phyloP scores from a whole-genome alignment of 2,113 vertebrate genomes.

The Vireo altiloquus region DNA sequence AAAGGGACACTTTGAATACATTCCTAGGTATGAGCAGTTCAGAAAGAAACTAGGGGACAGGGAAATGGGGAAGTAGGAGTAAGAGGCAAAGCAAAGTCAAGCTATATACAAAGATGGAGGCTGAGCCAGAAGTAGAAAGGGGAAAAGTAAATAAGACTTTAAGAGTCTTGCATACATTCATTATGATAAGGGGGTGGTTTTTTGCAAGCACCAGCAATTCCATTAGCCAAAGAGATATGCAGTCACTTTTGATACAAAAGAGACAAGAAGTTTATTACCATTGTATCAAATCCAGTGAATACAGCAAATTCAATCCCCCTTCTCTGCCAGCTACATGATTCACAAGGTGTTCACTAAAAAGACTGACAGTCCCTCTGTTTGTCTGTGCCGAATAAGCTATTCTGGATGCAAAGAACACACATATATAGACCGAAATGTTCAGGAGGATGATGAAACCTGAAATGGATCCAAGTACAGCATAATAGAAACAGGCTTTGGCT shows the following conservation, averaged over 20 bases:
- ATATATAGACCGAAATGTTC: slow-evolving; percentile 22
- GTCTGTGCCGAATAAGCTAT: neutral
- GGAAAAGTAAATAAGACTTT: neutral
- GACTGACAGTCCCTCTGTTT: neutral
- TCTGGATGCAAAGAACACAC: neutral
- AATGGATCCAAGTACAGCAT: neutral
- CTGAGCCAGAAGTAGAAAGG: neutral
- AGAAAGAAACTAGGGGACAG: neutral
- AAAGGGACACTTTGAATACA: neutral
- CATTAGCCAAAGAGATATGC: neutral
- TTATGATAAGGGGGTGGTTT: neutral
- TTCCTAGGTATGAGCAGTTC: neutral
- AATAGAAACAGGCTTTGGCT: slow-evolving; percentile 14
- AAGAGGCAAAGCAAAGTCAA: neutral
- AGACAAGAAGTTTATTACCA: slow-evolving; percentile 22
- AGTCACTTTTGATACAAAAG: neutral
- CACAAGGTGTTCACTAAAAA: slow-evolving; percentile 25
- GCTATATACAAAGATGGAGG: neutral
- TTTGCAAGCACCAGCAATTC: neutral
- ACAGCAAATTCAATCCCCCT: neutral
- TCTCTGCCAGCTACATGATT: slow-evolving; percentile 41
- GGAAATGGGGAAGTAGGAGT: neutral
- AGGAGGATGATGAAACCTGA: slow-evolving; percentile 26
- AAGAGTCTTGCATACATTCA: neutral
- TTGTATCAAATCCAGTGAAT: slow-evolving; percentile 36